Evolutionary conservation across 2,888 invertebrate species (phyloP).

Genomic region (Mythimna impura): DNA sequence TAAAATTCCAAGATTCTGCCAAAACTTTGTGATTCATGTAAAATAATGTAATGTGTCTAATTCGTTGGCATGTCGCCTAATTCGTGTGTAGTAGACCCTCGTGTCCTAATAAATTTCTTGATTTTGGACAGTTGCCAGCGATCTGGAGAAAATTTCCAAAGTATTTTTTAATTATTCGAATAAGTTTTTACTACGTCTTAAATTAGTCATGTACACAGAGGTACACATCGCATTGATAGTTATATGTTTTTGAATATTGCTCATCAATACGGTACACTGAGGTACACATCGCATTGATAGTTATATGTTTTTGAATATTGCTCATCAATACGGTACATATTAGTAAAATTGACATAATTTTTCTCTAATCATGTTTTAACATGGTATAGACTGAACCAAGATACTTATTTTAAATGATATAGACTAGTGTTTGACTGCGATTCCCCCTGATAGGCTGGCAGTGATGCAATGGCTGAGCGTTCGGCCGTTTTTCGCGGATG

Average conservation of each 20-base stretch:
- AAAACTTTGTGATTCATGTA: slow-evolving; percentile 15
- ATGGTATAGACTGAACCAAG: not conserved
- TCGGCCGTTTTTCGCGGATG: no score
- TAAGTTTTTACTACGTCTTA: not conserved
- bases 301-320: not conserved
- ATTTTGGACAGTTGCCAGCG: slow-evolving; percentile 48
- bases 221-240: not conserved
- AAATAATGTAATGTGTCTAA: slow-evolving; percentile 29
- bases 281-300: not conserved
- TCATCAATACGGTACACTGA: not conserved
- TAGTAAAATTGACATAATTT: not conserved
- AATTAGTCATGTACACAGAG: not conserved
- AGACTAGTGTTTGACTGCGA: no score
- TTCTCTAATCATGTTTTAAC: not conserved
- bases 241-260: not conserved
- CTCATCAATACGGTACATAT: not conserved
- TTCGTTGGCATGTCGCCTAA: slow-evolving; percentile 51
- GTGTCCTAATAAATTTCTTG: slow-evolving; percentile 30
- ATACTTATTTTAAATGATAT: not conserved
- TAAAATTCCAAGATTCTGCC: slow-evolving; percentile 36
- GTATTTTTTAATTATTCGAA: slow-evolving; percentile 7
- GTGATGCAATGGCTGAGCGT: no score
- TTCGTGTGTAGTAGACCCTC: slow-evolving; percentile 28
- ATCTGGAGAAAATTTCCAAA: slow-evolving; percentile 50
- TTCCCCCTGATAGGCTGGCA: no score